A percentile compares a stretch with the other conserved stretches of the same genome.
Conservation (phyloP, 2,113 vertebrate genomes). For the Tachysurus fulvidraco region DNA sequence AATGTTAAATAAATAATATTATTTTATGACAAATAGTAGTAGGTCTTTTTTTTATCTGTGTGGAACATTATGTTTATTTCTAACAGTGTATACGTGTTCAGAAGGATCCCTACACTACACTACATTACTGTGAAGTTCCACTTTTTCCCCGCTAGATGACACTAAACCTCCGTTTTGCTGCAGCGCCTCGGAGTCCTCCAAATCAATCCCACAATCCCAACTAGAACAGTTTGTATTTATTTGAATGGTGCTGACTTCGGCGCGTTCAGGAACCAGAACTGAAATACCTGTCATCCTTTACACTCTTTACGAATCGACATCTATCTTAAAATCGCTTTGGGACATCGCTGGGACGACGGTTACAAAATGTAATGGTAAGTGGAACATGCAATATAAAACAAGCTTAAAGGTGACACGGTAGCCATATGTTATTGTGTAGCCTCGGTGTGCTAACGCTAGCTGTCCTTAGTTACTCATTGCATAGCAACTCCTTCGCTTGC, state of each 20-base stretch:
- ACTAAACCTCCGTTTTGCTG: constrained; percentile 44
- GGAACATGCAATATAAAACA: background rate
- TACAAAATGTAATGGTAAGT: constrained; percentile 24
- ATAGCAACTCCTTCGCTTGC: background rate
- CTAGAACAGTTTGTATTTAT: constrained; percentile 66
- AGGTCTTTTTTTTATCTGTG: background rate
- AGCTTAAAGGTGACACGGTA: background rate
- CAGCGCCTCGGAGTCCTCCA: constrained; percentile 1
- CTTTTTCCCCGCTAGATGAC: constrained; percentile 57
- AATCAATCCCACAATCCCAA: constrained; percentile 70
- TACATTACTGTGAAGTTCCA: background rate
- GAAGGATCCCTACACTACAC: background rate
- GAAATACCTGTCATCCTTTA: background rate
- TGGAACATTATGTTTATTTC: background rate
- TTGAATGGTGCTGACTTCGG: constrained; percentile 67
- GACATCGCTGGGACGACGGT: background rate
- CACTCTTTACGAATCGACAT: background rate
- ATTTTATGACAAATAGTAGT: too few relatives aligned
- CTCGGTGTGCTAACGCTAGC: constrained; percentile 10
- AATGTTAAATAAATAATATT: too few relatives aligned
- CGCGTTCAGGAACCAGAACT: constrained; percentile 32
- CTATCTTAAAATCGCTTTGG: background rate
- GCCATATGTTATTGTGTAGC: constrained; percentile 31
- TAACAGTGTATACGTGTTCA: too few relatives aligned
- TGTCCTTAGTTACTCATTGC: background rate